A percentile compares a stretch with the other conserved stretches of the same genome.
Evolutionary conservation across 2,888 invertebrate species (phyloP).

Genomic region (Pseudolycoriella hygida): DNA sequence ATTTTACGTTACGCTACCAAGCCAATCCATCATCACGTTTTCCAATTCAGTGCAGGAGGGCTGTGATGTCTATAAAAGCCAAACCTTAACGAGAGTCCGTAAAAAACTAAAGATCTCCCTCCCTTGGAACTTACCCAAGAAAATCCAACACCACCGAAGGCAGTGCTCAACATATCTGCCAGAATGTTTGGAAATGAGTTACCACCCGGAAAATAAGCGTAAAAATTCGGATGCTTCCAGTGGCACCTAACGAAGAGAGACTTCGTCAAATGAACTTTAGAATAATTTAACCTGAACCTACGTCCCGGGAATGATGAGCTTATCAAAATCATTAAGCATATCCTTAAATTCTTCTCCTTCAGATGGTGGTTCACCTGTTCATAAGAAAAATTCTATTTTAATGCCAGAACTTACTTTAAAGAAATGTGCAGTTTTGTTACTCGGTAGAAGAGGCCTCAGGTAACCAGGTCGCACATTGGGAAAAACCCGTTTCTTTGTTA

Average conservation of each 20-base stretch:
- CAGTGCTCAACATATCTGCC: slow-evolving; percentile 57
- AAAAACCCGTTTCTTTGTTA: slow-evolving; percentile 1
- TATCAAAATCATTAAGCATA: slow-evolving; percentile 65
- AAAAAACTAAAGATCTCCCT: background rate
- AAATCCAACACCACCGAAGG: slow-evolving; percentile 63
- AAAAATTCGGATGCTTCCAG: slow-evolving; percentile 77
- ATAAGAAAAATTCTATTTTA: background rate
- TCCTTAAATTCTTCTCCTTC: slow-evolving; percentile 62
- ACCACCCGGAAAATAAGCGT: slow-evolving; percentile 68
- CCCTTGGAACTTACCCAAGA: slow-evolving; percentile 47
- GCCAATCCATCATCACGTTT: slow-evolving; percentile 72
- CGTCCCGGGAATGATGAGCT: slow-evolving; percentile 65
- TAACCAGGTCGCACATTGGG: slow-evolving; percentile 77
- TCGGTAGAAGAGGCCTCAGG: slow-evolving; percentile 53
- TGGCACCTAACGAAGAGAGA: too few species aligned
- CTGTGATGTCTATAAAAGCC: slow-evolving; percentile 38
- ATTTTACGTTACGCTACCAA: too few species aligned
- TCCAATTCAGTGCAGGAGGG: slow-evolving; percentile 76
- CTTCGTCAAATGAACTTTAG: too few species aligned
- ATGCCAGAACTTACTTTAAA: background rate
- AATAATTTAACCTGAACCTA: too few species aligned
- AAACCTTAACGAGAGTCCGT: background rate
- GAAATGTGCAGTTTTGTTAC: slow-evolving; percentile 13
- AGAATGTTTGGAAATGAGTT: slow-evolving; percentile 60
- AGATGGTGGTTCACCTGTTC: slow-evolving; percentile 43